Conservation (phyloP, 2,888 invertebrate genomes). For the Oxycera nigricornis region DNA sequence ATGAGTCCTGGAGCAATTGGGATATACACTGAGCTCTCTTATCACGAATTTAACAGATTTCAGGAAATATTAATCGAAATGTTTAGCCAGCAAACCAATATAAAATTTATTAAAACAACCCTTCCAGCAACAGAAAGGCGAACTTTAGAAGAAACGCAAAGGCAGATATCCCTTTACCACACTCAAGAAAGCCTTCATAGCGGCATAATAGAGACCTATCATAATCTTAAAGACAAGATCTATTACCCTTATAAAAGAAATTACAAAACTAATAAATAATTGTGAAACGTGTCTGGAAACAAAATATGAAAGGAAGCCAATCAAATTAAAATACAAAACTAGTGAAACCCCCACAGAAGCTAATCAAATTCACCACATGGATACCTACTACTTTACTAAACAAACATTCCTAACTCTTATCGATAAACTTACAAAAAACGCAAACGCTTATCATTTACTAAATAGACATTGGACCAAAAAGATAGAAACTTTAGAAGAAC, state of each 20-base stretch:
- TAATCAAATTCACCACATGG: slow-evolving; percentile 44
- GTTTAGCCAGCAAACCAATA: slow-evolving; percentile 5
- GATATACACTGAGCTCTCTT: slow-evolving; percentile 36
- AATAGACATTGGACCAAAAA: slow-evolving; percentile 46
- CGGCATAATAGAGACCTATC: slow-evolving; percentile 11
- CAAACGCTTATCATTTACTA: slow-evolving; percentile 41
- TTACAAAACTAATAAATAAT: slow-evolving; percentile 46
- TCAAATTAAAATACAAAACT: slow-evolving; percentile 38
- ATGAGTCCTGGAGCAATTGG: slow-evolving; percentile 25
- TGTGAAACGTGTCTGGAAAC: slow-evolving; percentile 14
- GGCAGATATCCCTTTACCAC: slow-evolving; percentile 37
- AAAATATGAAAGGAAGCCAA: slow-evolving; percentile 45
- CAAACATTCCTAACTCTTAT: slow-evolving; percentile 44
- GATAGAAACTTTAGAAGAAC: slow-evolving; percentile 37
- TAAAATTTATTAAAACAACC: slow-evolving; percentile 40
- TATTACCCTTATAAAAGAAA: slow-evolving; percentile 33
- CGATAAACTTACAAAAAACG: slow-evolving; percentile 45
- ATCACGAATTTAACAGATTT: slow-evolving; percentile 23
- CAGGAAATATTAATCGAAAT: slow-evolving; percentile 38
- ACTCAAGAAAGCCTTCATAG: slow-evolving; percentile 10
- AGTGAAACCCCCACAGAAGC: slow-evolving; percentile 42
- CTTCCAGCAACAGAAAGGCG: slow-evolving; percentile 15
- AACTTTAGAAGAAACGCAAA: slow-evolving; percentile 38
- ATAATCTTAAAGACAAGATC: not conserved
- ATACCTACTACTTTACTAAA: slow-evolving; percentile 41